Conservation (phyloP, 2,797 vertebrate genomes). For the Hippocampus kuda region DNA sequence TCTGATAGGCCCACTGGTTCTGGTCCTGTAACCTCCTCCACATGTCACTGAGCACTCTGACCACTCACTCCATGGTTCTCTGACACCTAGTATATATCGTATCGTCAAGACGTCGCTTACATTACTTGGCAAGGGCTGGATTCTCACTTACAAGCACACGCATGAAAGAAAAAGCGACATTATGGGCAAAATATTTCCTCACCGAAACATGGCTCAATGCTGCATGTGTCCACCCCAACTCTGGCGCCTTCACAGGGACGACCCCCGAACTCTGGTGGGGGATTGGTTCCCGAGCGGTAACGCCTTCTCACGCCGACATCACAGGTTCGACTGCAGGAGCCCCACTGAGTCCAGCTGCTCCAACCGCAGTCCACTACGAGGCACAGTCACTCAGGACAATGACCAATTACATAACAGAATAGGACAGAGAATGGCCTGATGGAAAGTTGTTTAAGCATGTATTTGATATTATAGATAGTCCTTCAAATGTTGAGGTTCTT, state of each 20-base stretch:
- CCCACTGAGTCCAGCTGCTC: constrained; percentile 82
- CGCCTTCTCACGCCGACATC: constrained; percentile 73
- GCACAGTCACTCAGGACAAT: not conserved
- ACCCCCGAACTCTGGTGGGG: constrained; percentile 63
- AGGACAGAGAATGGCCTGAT: not conserved
- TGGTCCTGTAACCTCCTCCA: constrained; percentile 76
- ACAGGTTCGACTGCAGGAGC: constrained; percentile 75
- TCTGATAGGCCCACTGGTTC: constrained; percentile 60
- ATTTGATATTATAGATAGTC: too few species aligned
- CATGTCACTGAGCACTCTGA: constrained; percentile 77
- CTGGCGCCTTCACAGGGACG: constrained; percentile 65
- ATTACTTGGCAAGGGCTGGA: not conserved
- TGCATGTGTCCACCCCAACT: constrained; percentile 76
- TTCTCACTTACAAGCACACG: not conserved
- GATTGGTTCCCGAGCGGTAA: constrained; percentile 69
- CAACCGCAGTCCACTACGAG: constrained; percentile 78
- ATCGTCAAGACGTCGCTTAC: not conserved
- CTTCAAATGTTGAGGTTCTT: not conserved
- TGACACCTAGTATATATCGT: constrained; percentile 51
- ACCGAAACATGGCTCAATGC: constrained; percentile 74
- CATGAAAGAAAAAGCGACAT: not conserved
- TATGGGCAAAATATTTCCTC: constrained; percentile 10
- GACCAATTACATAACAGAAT: not conserved
- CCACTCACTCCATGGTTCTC: constrained; percentile 72
- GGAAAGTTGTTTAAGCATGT: not conserved